Evolutionary conservation across 1,140 invertebrate genomes (phyloP).

Genomic region (Paralvinella palmiformis): DNA sequence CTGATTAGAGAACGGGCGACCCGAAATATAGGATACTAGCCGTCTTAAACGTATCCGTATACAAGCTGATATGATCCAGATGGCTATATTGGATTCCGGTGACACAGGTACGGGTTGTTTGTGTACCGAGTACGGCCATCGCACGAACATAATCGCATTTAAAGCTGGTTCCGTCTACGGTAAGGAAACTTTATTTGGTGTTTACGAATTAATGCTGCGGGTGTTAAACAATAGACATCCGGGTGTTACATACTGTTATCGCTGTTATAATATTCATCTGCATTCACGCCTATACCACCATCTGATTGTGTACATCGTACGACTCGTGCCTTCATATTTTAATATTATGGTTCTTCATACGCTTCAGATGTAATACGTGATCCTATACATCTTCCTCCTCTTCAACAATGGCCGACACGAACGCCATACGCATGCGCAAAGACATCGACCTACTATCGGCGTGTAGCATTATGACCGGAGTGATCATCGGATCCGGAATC

Average conservation of each 20-base stretch:
- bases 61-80: too few relatives aligned
- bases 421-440: background rate
- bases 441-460: background rate
- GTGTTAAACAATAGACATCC: too few relatives aligned
- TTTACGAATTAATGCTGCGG: too few relatives aligned
- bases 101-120: too few relatives aligned
- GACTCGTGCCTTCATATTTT: background rate
- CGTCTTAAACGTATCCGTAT: too few relatives aligned
- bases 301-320: background rate
- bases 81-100: too few relatives aligned
- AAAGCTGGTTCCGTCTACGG: too few relatives aligned
- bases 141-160: too few relatives aligned
- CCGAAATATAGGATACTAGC: too few relatives aligned
- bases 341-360: background rate
- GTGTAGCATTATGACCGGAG: background rate
- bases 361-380: background rate
- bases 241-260: background rate
- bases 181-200: too few relatives aligned
- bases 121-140: too few relatives aligned
- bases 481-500: slow-evolving; percentile 6
- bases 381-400: background rate
- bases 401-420: background rate
- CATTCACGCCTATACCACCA: background rate
- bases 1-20: too few relatives aligned
- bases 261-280: background rate